Base-by-base conservation (phyloP, 1,140 invertebrate genomes). In the Venustaconcha ellipsiformis region DNA sequence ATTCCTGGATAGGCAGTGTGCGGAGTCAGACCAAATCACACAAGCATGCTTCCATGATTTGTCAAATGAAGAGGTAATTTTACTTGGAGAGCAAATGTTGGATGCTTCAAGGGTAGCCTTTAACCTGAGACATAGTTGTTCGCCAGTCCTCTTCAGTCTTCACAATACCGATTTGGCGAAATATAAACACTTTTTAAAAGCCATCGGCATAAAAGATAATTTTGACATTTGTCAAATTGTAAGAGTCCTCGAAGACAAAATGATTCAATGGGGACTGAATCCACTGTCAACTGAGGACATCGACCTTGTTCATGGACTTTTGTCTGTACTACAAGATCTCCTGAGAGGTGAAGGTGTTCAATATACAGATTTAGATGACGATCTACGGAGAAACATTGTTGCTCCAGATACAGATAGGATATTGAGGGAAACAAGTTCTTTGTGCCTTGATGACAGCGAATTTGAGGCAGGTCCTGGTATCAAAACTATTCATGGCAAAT, bases 381-480 rank as follows among this genome's bases (percentile, higher is more conserved):
- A 30, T 18, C 60, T 48, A 48, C 37, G 67, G 26, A 65, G 67
- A 17, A 6, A 58, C 14, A 74, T 78, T 18, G 26, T 83, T 68
- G 72, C 84, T 0, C 82, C 82, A 30, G 79, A 79, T 65, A 48
- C 8, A 6, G n/a, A 78, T 14, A 66, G 70, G 13, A 30, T 23
- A 30, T 63, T 83, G 23, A 60, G 67, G 15, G 69, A 70, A 15
- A 76, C 72, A 2, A 26, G n/a, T 26, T 18, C 23, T 23, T 64
- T 83, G n/a, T 81, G 80, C 20, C 65, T 82, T 58, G 78, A 83
- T 68, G 79, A 83, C 68, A 60, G 69, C 67, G 48, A 69, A 11
- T 74, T 68, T 57, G 58, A 65, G 6, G 20, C 56, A 48, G 56
- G 57, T 17, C 26, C 57, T 8, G 55, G 30, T 6, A 78, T 84